phyloP scores from a whole-genome alignment of 2,888 invertebrate genomes.

The Electrophaes corylata region DNA sequence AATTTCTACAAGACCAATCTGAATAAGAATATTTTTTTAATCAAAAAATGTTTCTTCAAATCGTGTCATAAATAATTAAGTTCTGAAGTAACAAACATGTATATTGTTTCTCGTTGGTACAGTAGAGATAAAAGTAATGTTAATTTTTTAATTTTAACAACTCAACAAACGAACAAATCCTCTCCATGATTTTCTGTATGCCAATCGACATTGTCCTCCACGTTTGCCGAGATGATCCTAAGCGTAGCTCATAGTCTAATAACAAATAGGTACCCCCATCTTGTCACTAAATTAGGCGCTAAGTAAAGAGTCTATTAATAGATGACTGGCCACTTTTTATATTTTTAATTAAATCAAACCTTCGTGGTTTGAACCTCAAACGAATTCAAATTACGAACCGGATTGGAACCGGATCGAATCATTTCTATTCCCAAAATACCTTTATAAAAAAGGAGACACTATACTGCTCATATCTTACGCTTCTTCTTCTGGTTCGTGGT shows the following conservation, averaged over 20 bases:
- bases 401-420: not conserved
- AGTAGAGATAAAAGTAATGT: too few relatives aligned
- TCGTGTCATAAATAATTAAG: too few relatives aligned
- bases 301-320: slow-evolving; percentile 4
- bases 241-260: slow-evolving; percentile 45
- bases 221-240: slow-evolving; percentile 72
- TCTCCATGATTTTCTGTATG: slow-evolving; percentile 48
- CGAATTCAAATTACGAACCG: not conserved
- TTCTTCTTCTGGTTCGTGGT: too few relatives aligned
- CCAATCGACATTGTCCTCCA: slow-evolving; percentile 66
- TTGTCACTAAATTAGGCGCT: slow-evolving; percentile 22
- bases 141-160: too few relatives aligned
- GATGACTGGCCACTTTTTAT: not conserved
- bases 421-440: not conserved
- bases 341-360: not conserved
- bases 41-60: too few relatives aligned
- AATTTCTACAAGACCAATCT: too few relatives aligned
- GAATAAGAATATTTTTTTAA: too few relatives aligned
- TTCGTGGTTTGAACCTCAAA: not conserved
- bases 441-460: too few relatives aligned
- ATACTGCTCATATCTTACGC: too few relatives aligned
- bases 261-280: slow-evolving; percentile 50
- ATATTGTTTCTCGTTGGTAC: too few relatives aligned
- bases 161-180: not conserved
- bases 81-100: too few relatives aligned